Percentiles rank a stretch among this genome's conserved stretches.
Evolutionary conservation across 2,113 vertebrate genomes (phyloP).

Genomic region (Sclerurus mexicanus): DNA sequence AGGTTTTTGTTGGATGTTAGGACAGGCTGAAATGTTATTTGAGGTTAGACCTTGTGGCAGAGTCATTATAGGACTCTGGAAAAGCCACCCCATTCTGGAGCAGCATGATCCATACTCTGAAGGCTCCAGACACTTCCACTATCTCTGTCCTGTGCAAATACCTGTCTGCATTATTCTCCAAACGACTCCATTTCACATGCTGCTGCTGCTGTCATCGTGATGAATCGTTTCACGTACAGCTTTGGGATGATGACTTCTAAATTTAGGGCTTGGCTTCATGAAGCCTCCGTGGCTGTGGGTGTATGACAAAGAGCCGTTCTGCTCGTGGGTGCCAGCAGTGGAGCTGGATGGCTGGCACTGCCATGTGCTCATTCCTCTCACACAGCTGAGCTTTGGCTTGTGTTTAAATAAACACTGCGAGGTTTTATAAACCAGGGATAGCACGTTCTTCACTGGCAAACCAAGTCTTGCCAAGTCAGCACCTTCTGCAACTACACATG

Average conservation of each 20-base stretch:
- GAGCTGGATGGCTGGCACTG: background rate
- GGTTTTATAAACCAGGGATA: background rate
- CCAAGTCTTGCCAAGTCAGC: background rate
- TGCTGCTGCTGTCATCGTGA: background rate
- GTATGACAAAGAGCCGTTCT: background rate
- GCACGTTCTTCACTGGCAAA: background rate
- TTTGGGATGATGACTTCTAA: background rate
- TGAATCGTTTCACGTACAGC: background rate
- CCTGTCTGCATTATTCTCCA: background rate
- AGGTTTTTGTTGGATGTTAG: background rate
- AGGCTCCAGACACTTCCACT: background rate
- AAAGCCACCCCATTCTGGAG: background rate
- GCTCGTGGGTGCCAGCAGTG: background rate
- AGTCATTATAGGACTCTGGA: background rate
- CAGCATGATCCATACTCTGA: fast-evolving
- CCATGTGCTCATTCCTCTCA: background rate
- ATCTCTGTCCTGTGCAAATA: background rate
- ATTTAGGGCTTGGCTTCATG: background rate
- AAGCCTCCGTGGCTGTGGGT: background rate
- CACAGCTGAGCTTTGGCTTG: background rate
- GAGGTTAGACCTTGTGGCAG: background rate
- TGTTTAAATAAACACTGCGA: background rate
- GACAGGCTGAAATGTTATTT: background rate
- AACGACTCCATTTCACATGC: background rate
- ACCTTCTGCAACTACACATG: background rate